Evolutionary conservation across 2,113 vertebrate genomes (phyloP).

Genomic region (Epinephelus lanceolatus): DNA sequence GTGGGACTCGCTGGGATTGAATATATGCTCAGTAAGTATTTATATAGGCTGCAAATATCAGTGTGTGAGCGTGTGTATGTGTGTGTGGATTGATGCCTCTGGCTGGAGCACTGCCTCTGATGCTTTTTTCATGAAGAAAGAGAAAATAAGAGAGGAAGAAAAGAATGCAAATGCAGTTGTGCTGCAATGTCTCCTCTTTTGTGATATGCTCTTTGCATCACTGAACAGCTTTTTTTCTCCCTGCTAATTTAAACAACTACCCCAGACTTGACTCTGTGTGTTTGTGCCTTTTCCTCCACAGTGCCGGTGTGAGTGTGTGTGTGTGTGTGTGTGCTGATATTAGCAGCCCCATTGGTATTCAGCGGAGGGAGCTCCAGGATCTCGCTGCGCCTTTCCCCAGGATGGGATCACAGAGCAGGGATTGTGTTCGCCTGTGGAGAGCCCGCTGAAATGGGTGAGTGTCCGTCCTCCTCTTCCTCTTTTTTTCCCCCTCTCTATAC

Average conservation of each 20-base stretch:
- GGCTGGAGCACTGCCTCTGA: conserved; percentile 55
- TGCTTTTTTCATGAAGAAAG: conserved; percentile 61
- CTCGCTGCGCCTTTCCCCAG: conserved; percentile 84
- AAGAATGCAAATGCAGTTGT: conserved; percentile 59
- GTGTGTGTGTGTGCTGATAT: conserved; percentile 72
- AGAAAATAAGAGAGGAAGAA: conserved; percentile 39
- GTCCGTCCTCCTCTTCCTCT: conserved; percentile 56
- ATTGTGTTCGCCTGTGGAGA: conserved; percentile 85
- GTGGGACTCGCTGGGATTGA: conserved; percentile 66
- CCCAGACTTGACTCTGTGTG: conserved; percentile 72
- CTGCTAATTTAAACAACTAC: conserved; percentile 60
- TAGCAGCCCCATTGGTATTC: conserved; percentile 87
- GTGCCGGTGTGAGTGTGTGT: conserved; percentile 54
- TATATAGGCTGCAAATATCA: conserved; percentile 48
- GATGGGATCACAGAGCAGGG: conserved; percentile 87
- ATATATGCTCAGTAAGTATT: conserved; percentile 72
- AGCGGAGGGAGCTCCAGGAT: conserved; percentile 81
- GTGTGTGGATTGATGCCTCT: conserved; percentile 38
- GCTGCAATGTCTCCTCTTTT: conserved; percentile 56
- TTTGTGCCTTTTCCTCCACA: conserved; percentile 71
- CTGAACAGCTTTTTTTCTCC: conserved; percentile 16
- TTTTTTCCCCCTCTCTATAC: conserved; percentile 17
- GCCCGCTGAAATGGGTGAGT: conserved; percentile 82
- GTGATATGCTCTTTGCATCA: conserved; percentile 42
- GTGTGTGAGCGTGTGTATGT: conserved; percentile 25